Base-by-base conservation (phyloP, 2,797 vertebrate species). In the Xerus rutilus region DNA sequence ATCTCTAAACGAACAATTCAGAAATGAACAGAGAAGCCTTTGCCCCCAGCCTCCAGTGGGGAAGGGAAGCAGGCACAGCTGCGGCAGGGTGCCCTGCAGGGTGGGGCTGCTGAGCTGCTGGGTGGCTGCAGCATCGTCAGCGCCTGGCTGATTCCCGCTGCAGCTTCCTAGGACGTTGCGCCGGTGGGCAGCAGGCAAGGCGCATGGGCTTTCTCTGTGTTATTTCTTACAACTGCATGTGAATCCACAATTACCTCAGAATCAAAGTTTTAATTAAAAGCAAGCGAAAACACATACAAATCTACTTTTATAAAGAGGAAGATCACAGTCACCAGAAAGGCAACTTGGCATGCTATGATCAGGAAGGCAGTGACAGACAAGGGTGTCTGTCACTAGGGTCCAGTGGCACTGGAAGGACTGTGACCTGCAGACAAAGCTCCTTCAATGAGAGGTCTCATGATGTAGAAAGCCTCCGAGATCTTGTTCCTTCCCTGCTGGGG, bases 361-460 rank as follows among this genome's bases (percentile, higher is more conserved):
- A 0, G 18, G 21, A 25, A 32, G 23, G 10, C 45, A 13, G 28
- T 1, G 12, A 8, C 20, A 0, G 0, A 35, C 23, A 0, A 1
- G 0, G 82, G 18, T 0, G 1, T 45, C 21, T 39, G 39, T 39
- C 39, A 39, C 39, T 43, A 2, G 20, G 18, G 13, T 5, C 21
- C 3, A 8, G 11, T 7, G 70, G 20, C 7, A 5, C 9, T 23
- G 9, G 23, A 20, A 15, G 32, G 17, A 4, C 23, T 0, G 9
- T 3, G 45, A 17, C 47, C 73, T 25, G 18, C 15, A n/a, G 59
- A 8, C 1, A 2, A 54, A 35, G 2, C 43, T 25, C 13, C 2
- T 0, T 23, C 62, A 28, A 4, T n/a, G 47, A 23, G 72, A 69
- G 35, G 5, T 21, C 20, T 52, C 59, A 0, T 3, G 39, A 12